These are phyloP conservation scores for Goniozus legneri DNA, from an alignment of 1,140 invertebrate species.

Conservation along the genomic window DNA sequence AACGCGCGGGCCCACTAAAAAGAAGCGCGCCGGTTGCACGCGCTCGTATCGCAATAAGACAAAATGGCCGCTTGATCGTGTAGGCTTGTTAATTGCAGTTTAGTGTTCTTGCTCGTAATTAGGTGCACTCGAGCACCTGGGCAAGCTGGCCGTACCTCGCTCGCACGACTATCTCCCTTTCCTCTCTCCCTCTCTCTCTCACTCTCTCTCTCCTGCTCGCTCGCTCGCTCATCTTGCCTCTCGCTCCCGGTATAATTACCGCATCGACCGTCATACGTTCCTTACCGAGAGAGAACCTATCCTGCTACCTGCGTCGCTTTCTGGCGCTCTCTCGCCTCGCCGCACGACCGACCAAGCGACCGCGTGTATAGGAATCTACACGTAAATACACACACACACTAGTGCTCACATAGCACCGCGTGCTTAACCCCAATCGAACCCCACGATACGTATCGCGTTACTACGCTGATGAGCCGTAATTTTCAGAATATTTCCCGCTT, in stretches of 20 bases:
- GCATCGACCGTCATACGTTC: constrained; percentile 40
- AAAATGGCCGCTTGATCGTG: constrained; percentile 28
- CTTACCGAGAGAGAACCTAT: constrained; percentile 12
- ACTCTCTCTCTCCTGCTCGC: constrained; percentile 9
- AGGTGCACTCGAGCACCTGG: constrained; percentile 47
- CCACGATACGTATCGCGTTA: too few relatives aligned
- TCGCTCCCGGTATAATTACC: too few relatives aligned
- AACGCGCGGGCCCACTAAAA: constrained; percentile 13
- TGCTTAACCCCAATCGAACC: too few relatives aligned
- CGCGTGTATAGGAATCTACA: too few relatives aligned
- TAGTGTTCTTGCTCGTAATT: constrained; percentile 51
- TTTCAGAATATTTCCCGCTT: too few relatives aligned
- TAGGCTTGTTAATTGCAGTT: constrained; percentile 51
- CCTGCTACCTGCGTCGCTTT: constrained; percentile 15
- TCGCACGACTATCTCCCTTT: constrained; percentile 12
- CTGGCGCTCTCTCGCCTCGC: constrained; percentile 3
- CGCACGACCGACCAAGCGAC: too few relatives aligned
- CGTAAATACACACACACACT: too few relatives aligned
- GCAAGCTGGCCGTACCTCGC: constrained; percentile 18
- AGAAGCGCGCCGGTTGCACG: constrained; percentile 18
- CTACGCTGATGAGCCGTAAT: too few relatives aligned
- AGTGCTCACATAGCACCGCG: too few relatives aligned
- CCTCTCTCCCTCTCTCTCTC: neutral
- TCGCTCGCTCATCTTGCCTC: too few relatives aligned
- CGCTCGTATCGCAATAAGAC: constrained; percentile 27